These are phyloP conservation scores for Chondrosia reniformis DNA, from an alignment of 37 sponge, comb jelly and placozoan species.

Conservation along the genomic window DNA sequence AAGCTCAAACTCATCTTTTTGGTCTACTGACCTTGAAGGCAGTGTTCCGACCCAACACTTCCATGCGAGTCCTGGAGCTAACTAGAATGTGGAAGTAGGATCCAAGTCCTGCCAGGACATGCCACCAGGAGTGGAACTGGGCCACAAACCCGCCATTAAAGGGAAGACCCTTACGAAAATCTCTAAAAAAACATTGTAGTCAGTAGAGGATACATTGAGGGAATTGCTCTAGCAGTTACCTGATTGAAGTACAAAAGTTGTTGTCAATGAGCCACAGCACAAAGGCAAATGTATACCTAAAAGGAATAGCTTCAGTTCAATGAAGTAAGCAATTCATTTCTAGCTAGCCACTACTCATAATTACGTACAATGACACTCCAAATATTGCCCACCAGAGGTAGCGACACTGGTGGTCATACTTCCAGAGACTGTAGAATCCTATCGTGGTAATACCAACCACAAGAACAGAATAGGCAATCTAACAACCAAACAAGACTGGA, in stretches of 20 bases:
- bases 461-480: not conserved
- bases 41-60: conserved; percentile 19
- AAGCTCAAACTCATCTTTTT: not conserved
- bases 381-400: not conserved
- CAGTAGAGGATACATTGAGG: not conserved
- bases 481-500: too few species aligned
- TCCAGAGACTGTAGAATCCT: not conserved
- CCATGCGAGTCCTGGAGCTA: conserved; percentile 45
- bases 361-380: not conserved
- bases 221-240: conserved; percentile 6
- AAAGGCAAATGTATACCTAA: conserved; percentile 49
- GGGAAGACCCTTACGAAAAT: not conserved
- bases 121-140: conserved; percentile 91
- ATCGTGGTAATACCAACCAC: not conserved
- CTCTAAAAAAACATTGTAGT: conserved; percentile 9
- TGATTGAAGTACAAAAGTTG: conserved; percentile 51
- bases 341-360: too few species aligned
- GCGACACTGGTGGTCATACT: not conserved
- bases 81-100: conserved; percentile 61
- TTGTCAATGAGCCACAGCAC: conserved; percentile 72
- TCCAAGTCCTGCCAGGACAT: conserved; percentile 66
- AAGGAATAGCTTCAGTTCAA: not conserved
- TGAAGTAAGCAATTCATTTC: too few species aligned
- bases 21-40: conserved; percentile 28
- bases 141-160: conserved; percentile 14